A percentile compares a stretch with the other conserved stretches of the same genome.
Evolutionary conservation across 2,113 vertebrate species (phyloP).

Genomic region (Psephotus haematonotus): DNA sequence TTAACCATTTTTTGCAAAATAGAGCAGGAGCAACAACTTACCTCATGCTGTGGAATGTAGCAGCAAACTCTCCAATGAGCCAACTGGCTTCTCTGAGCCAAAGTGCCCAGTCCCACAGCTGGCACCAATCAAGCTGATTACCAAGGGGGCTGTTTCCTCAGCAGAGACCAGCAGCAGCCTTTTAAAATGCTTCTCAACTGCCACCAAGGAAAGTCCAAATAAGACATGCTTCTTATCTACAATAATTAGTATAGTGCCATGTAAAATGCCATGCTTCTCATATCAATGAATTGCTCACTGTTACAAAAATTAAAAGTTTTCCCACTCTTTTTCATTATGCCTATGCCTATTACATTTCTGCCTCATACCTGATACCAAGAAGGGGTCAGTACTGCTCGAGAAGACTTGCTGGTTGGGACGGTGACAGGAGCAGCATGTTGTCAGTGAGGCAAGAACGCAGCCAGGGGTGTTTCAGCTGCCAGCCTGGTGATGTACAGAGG

Average conservation of each 20-base stretch:
- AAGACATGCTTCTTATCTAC: fast-evolving
- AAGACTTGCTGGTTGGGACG: fast-evolving
- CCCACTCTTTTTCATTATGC: not conserved
- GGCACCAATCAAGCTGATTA: not conserved
- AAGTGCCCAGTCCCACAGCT: not conserved
- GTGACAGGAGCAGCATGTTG: not conserved
- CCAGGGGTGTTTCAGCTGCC: not conserved
- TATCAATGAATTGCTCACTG: not conserved
- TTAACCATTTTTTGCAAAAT: not conserved
- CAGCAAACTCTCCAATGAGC: not conserved
- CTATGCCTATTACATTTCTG: not conserved
- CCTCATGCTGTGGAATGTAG: fast-evolving
- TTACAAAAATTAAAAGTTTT: not conserved
- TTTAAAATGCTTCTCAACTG: not conserved
- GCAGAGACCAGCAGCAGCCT: not conserved
- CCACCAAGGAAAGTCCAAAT: not conserved
- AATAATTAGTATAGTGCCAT: fast-evolving
- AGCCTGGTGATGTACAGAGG: not conserved
- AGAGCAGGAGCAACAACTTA: not conserved
- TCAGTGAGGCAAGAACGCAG: fast-evolving
- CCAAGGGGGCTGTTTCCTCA: not conserved
- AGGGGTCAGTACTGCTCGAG: not conserved
- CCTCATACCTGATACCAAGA: fast-evolving
- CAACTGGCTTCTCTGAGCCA: not conserved
- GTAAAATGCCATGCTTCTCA: not conserved